Conservation (phyloP, 2,797 vertebrate species). For the Myotis vivesi region DNA sequence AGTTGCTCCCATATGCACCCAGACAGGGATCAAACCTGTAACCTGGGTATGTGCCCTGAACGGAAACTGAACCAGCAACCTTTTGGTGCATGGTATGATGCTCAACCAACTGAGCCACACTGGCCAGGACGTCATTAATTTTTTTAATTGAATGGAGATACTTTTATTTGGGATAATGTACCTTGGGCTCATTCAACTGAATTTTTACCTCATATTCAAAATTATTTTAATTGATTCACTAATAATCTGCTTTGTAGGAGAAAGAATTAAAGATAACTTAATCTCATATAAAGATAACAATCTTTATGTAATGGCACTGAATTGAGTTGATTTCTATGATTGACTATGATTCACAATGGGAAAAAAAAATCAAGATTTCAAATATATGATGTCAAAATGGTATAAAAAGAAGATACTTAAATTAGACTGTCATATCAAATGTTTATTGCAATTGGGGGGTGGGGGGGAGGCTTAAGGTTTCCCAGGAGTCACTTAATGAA, state of each 20-base stretch:
- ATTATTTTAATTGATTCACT: conserved; percentile 44
- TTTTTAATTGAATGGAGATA: not conserved
- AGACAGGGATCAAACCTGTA: not conserved
- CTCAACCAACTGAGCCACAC: not conserved
- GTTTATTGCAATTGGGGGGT: not conserved
- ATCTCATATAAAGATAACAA: not conserved
- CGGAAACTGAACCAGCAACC: not conserved
- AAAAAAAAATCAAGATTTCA: conserved; percentile 6
- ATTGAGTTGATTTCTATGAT: not conserved
- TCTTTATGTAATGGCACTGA: not conserved
- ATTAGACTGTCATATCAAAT: not conserved
- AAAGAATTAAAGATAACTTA: conserved; percentile 42
- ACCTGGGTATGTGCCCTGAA: not conserved
- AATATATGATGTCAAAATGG: not conserved
- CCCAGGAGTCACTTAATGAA: not conserved
- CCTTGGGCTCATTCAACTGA: conserved; percentile 26
- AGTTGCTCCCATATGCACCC: not conserved
- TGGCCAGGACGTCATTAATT: not conserved
- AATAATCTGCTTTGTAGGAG: conserved; percentile 31
- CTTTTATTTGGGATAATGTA: conserved; percentile 31
- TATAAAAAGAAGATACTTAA: not conserved
- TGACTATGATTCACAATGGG: not conserved
- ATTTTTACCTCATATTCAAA: not conserved
- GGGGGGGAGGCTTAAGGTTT: not conserved
- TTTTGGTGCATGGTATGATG: not conserved